phyloP scores from a whole-genome alignment of 2,888 invertebrate species.

The Drosophila mettleri region DNA sequence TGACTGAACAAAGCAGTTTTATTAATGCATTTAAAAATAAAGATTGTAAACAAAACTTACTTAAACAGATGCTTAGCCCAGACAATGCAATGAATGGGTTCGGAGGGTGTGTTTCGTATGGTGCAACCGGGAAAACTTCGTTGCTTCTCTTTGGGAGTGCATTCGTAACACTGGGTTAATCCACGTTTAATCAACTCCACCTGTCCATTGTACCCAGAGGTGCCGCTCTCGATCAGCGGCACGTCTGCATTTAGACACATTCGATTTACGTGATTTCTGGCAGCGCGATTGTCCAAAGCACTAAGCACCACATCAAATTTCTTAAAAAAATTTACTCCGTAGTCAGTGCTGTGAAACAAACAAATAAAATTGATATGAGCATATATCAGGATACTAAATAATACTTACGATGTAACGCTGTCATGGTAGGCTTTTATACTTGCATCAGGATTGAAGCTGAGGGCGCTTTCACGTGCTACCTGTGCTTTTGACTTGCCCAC shows the following conservation, averaged over 20 bases:
- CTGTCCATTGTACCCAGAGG: constrained; percentile 98
- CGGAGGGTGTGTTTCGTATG: constrained; percentile 99
- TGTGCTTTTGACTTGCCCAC: constrained; percentile 98
- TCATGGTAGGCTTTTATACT: constrained; percentile 96
- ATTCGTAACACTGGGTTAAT: constrained; percentile 98
- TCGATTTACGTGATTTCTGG: constrained; percentile 98
- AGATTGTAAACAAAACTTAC: constrained; percentile 87
- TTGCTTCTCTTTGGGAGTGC: constrained; percentile 94
- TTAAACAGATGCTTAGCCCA: constrained; percentile 99
- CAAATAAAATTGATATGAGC: neutral
- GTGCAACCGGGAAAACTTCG: constrained; percentile 99
- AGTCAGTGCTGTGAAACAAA: constrained; percentile 89
- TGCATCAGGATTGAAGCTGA: constrained; percentile 94
- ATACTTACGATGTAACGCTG: constrained; percentile 93
- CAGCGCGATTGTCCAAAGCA: constrained; percentile 98
- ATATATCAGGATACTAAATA: neutral
- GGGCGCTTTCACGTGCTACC: constrained; percentile 95
- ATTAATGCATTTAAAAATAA: neutral
- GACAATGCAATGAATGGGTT: constrained; percentile 99
- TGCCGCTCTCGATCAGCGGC: constrained; percentile 98
- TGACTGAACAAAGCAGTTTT: constrained; percentile 87
- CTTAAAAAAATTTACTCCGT: constrained; percentile 95
- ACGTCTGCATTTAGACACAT: constrained; percentile 98
- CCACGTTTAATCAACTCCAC: constrained; percentile 95
- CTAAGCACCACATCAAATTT: constrained; percentile 96